These are phyloP conservation scores for Enteromius anoplus DNA, from an alignment of 2,797 vertebrate species.

Conservation along the genomic window DNA sequence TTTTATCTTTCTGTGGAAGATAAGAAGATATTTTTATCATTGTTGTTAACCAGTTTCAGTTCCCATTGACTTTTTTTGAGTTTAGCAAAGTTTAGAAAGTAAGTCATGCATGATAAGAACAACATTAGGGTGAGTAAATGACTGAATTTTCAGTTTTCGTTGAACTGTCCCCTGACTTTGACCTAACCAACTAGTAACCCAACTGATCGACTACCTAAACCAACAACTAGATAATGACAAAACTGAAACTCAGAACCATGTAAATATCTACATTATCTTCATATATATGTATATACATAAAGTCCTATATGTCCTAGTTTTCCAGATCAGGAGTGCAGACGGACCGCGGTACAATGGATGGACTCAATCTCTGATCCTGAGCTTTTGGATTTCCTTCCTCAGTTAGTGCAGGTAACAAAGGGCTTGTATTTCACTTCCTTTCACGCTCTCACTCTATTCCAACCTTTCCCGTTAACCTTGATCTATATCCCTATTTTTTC, in stretches of 20 bases:
- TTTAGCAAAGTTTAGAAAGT: neutral
- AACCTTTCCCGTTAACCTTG: neutral
- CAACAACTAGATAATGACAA: neutral
- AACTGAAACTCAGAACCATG: neutral
- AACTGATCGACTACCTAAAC: neutral
- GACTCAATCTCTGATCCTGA: conserved; percentile 91
- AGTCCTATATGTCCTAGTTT: conserved; percentile 75
- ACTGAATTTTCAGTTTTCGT: neutral
- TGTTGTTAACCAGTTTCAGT: neutral
- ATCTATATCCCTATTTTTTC: conserved; percentile 21
- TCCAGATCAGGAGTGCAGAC: conserved; percentile 92
- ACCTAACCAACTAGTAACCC: neutral
- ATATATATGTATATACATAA: neutral
- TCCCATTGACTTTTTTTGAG: neutral
- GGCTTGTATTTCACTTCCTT: conserved; percentile 7
- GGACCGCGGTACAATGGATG: conserved; percentile 93
- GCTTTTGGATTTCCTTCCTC: conserved; percentile 94
- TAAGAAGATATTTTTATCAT: neutral
- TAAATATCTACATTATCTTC: neutral
- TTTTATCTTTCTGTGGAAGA: neutral
- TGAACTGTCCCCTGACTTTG: neutral
- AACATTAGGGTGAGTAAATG: neutral
- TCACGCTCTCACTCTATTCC: neutral
- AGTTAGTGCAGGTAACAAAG: conserved; percentile 89
- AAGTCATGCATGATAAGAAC: neutral